Conservation (phyloP, 2,888 invertebrate genomes). For the Molanna angustata region DNA sequence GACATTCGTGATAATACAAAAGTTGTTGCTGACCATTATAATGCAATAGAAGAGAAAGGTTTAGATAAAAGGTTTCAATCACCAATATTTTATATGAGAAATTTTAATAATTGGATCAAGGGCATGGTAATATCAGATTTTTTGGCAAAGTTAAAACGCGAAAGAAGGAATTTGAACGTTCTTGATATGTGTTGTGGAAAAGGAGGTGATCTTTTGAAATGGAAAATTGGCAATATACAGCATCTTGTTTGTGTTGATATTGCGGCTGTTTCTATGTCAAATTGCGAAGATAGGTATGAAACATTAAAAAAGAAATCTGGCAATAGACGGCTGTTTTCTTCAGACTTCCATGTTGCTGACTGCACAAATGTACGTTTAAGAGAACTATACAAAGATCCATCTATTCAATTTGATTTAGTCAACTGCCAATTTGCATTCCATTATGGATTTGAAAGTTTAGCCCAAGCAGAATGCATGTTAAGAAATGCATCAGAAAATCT, state of each 20-base stretch:
- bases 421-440: slow-evolving; percentile 99
- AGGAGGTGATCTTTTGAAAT: slow-evolving; percentile 97
- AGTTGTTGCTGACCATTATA: slow-evolving; percentile 91
- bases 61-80: slow-evolving; percentile 78
- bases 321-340: slow-evolving; percentile 38
- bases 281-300: slow-evolving; percentile 81
- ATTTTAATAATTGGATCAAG: slow-evolving; percentile 99
- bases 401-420: slow-evolving; percentile 80
- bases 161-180: slow-evolving; percentile 67
- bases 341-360: slow-evolving; percentile 91
- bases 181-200: slow-evolving; percentile 98
- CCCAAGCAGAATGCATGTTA: slow-evolving; percentile 89
- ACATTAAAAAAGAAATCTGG: slow-evolving; percentile 56
- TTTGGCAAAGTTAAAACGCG: slow-evolving; percentile 62
- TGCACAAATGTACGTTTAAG: slow-evolving; percentile 81
- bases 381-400: slow-evolving; percentile 73
- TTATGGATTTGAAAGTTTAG: slow-evolving; percentile 88
- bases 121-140: slow-evolving; percentile 89
- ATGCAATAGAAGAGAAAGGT: slow-evolving; percentile 81
- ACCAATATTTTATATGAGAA: slow-evolving; percentile 89
- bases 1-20: slow-evolving; percentile 54
- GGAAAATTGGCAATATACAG: slow-evolving; percentile 78
- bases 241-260: slow-evolving; percentile 91
- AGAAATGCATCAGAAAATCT: slow-evolving; percentile 89
- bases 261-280: slow-evolving; percentile 87